Evolutionary conservation across 2,888 invertebrate species (phyloP).

Genomic region (Herminia tarsipennalis): DNA sequence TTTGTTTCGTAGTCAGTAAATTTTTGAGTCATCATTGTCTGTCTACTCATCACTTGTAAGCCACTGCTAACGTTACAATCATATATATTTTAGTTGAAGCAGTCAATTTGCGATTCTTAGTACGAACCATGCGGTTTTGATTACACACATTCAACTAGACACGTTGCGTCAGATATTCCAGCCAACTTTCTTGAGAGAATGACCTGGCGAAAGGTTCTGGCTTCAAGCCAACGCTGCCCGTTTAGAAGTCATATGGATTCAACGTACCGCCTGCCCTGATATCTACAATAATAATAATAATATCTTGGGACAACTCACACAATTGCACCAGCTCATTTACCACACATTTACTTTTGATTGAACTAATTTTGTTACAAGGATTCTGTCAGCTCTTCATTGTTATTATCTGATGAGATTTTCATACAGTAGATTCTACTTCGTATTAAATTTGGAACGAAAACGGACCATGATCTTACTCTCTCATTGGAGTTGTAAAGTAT

Average conservation of each 20-base stretch:
- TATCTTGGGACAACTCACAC: too few relatives aligned
- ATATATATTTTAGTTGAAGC: slow-evolving; percentile 29
- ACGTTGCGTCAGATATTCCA: slow-evolving; percentile 56
- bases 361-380: slow-evolving; percentile 1
- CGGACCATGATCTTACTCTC: slow-evolving; percentile 22
- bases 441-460: slow-evolving; percentile 18
- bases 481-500: slow-evolving; percentile 25
- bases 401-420: slow-evolving; percentile 5
- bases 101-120: slow-evolving; percentile 11
- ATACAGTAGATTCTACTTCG: slow-evolving; percentile 14
- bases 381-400: slow-evolving; percentile 1
- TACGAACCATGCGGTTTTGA: slow-evolving; percentile 41
- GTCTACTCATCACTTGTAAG: slow-evolving; percentile 32
- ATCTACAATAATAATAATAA: slow-evolving; percentile 42
- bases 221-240: slow-evolving; percentile 50
- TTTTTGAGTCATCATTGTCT: slow-evolving; percentile 28
- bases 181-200: slow-evolving; percentile 62
- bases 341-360: slow-evolving; percentile 21
- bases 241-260: slow-evolving; percentile 33
- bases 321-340: too few relatives aligned
- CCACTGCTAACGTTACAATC: slow-evolving; percentile 29
- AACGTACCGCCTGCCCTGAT: slow-evolving; percentile 33
- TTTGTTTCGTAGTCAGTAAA: slow-evolving; percentile 33
- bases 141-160: slow-evolving; percentile 34
- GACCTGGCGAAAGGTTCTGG: slow-evolving; percentile 72